Base-by-base conservation (phyloP, 2,888 invertebrate genomes). In the Aleiodes leptofemur region DNA sequence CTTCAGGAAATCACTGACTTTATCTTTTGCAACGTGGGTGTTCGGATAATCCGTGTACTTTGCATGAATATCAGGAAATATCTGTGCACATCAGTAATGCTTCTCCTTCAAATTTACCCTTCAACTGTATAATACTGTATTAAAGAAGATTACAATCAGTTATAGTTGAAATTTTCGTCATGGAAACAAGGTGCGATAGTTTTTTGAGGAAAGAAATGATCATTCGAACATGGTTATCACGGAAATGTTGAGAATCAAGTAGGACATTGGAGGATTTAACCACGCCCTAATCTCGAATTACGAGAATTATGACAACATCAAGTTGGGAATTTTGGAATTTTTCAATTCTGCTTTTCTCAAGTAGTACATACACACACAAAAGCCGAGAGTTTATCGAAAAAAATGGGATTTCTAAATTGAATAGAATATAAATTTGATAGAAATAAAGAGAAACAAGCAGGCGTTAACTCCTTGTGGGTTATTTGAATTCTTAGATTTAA, bases 281-380 rank as follows among this genome's bases (percentile, higher is more conserved):
- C 66, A 55, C 61, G 31, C 53, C 51, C 68, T 73, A 73, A 73
- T 73, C 66, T 13, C 73, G 66, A 73, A 66, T 68, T 68, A 66
- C 68, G 66, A 68, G 73, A 7, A 61, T 13, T 14, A 13, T 38
- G 61, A 61, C 43, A 61, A 23, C 34, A 34, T 34, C 16, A 14
- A 61, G n/a, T n/a, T 38, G 43, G 43, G 43, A 43, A 43, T 8
- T 43, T 11, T 9, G 9, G 11, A 43, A 43, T 43, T 43, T 43
- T 43, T 11, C 38, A 38, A 61, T 31, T 14, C 61, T 11, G n/a
- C 14, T 61, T 38, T 61, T 61, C 38, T 61, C 23, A 23, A 23
- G 23, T 23, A 23, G 23, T n/a, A 14, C 1, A 61, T n/a, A n/a
- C 61, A 34, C 1, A 23, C 23, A 23, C 1, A 23, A 23, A 14